Conservation (phyloP, 2,888 invertebrate species). For the Lepeophtheirus nordmannii region DNA sequence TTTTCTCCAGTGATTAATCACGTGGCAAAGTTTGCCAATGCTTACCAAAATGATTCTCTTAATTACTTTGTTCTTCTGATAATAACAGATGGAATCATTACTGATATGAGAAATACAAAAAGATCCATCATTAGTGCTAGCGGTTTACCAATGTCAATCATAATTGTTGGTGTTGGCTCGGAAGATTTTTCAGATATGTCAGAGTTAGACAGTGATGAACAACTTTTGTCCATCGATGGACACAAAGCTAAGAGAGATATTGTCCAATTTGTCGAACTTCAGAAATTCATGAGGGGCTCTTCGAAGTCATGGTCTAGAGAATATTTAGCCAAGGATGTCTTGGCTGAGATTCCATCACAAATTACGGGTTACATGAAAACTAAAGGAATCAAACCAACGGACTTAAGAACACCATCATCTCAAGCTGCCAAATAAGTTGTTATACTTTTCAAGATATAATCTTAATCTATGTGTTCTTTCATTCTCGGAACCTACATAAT, state of each 20-base stretch:
- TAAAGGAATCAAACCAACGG: constrained; percentile 35
- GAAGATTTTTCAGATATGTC: constrained; percentile 47
- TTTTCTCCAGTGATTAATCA: constrained; percentile 41
- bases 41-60: not conserved
- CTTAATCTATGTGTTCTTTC: too few species aligned
- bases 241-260: constrained; percentile 42
- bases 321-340: constrained; percentile 41
- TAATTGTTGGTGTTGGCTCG: constrained; percentile 46
- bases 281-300: constrained; percentile 30
- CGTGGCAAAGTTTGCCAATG: constrained; percentile 36
- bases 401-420: not conserved
- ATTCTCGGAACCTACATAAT: too few species aligned
- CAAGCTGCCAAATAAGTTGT: too few species aligned
- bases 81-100: constrained; percentile 42
- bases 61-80: constrained; percentile 41
- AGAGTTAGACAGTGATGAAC: constrained; percentile 42
- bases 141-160: constrained; percentile 43
- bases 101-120: constrained; percentile 39
- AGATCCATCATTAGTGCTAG: constrained; percentile 41
- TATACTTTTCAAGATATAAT: too few species aligned
- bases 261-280: constrained; percentile 42
- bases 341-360: constrained; percentile 45
- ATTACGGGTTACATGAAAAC: constrained; percentile 40
- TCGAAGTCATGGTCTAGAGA: constrained; percentile 25
- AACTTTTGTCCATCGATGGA: constrained; percentile 34